Evolutionary conservation across 2,113 vertebrate species (phyloP), one percentile per base, ranked within the genome.

Genomic region (Uropsilus gracilis): DNA sequence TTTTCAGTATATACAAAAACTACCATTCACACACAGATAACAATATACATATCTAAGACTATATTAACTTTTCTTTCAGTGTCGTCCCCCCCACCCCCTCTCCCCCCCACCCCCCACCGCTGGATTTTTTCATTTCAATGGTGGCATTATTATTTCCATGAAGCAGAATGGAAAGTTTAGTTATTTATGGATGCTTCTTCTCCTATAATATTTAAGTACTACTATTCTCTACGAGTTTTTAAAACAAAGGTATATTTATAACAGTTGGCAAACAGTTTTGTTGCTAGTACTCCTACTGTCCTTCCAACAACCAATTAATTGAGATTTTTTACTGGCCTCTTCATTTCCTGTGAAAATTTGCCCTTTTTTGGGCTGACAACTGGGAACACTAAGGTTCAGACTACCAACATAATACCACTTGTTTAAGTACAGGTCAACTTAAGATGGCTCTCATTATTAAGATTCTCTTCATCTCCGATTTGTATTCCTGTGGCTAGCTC

Each of bases 171-270:
- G 53, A 91, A 91, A 53, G 8, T 6, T 71, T 14, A 59, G 61
- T 96, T 30, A 94, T 88, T 73, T 32, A 68, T 50, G 34, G 59
- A 76, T 90, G 50, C 20, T 86, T 10, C 66, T 68, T 91, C n/a
- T 66, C 68, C 30, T 39, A 42, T n/a, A 68, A 53, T 57, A 94
- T 44, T 92, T 82, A 93, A 90, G 59, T 69, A 82, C 5, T 75
- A 94, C 12, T 94, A 85, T 48, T 77, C 42, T 72, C 53, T 59
- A 50, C 53, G 57, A 82, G 9, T 44, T 73, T 61, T 46, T 90
- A 61, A 88, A 75, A 90, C 76, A 80, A 80, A 85, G n/a, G 73
- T 63, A 85, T 85, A 48, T 82, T 86, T 39, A 59, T 69, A 97
- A 63, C 34, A 88, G 61, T 28, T 53, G 22, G 42, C 32, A 80